Conservation (phyloP, 2,113 vertebrate species). For the Rhizomys pruinosus region DNA sequence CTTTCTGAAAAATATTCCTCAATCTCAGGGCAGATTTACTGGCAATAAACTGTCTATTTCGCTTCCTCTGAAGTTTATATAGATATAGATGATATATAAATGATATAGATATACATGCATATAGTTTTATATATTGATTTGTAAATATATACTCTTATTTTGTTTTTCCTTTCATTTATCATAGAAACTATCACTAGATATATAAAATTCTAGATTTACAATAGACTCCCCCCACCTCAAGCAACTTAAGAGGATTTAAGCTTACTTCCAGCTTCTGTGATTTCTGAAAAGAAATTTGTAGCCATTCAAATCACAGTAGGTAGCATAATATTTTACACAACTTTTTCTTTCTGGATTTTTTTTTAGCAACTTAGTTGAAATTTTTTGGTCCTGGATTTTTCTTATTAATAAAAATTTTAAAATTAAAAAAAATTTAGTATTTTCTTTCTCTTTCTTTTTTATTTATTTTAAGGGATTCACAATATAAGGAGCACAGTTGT, state of each 20-base stretch:
- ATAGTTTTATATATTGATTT: neutral
- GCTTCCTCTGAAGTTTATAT: neutral
- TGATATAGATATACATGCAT: neutral
- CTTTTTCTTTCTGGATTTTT: neutral
- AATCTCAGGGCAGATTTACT: neutral
- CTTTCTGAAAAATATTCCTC: neutral
- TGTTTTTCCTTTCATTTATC: neutral
- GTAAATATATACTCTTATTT: neutral
- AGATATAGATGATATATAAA: too few relatives aligned
- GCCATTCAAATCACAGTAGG: neutral
- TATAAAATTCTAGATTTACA: neutral
- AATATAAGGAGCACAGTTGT: too few relatives aligned
- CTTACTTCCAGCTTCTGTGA: neutral
- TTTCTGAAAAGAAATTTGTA: neutral
- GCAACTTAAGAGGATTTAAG: neutral
- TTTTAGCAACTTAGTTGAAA: neutral
- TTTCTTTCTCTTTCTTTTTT: too few relatives aligned
- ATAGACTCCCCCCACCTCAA: neutral
- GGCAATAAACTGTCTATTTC: neutral
- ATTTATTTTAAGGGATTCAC: too few relatives aligned
- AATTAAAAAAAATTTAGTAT: too few relatives aligned
- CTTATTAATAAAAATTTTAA: too few relatives aligned
- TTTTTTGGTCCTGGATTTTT: neutral
- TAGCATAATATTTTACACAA: neutral
- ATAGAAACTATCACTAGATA: neutral